phyloP scores from a whole-genome alignment of 2,797 vertebrate species.

The Smutsia temminckii region DNA sequence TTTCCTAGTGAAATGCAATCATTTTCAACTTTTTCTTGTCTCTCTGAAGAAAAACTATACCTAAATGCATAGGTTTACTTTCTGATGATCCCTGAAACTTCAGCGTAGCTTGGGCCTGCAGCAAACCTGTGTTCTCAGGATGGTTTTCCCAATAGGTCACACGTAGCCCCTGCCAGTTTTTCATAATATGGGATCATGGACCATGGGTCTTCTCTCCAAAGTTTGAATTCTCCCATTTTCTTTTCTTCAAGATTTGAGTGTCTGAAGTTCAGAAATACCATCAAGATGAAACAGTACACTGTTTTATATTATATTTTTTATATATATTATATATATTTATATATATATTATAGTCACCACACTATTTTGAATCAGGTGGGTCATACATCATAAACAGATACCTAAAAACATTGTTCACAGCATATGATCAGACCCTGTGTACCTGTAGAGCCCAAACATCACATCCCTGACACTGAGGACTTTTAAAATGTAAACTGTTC shows the following conservation, averaged over 20 bases:
- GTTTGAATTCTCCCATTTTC: neutral
- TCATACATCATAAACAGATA: slow-evolving; percentile 34
- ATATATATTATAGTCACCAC: neutral
- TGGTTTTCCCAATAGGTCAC: too few relatives aligned
- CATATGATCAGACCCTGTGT: slow-evolving; percentile 58
- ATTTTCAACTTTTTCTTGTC: neutral
- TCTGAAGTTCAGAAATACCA: neutral
- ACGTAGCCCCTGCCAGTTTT: neutral
- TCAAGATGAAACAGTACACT: neutral
- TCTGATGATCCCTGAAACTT: neutral
- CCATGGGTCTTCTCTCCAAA: neutral
- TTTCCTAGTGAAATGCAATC: neutral
- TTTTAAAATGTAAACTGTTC: slow-evolving; percentile 83
- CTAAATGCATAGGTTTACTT: neutral
- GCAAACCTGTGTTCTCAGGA: neutral
- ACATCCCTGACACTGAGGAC: slow-evolving; percentile 84
- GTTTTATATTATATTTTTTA: neutral
- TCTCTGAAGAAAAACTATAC: neutral
- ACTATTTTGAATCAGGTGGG: neutral
- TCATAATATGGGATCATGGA: neutral
- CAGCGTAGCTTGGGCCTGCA: neutral
- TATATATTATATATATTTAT: too few relatives aligned
- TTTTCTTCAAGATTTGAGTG: neutral
- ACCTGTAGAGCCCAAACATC: slow-evolving; percentile 79
- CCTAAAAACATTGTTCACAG: slow-evolving; percentile 35